These are phyloP conservation scores for Petrocephalus sullivani DNA, from an alignment of 2,797 vertebrate species.

Conservation along the genomic window DNA sequence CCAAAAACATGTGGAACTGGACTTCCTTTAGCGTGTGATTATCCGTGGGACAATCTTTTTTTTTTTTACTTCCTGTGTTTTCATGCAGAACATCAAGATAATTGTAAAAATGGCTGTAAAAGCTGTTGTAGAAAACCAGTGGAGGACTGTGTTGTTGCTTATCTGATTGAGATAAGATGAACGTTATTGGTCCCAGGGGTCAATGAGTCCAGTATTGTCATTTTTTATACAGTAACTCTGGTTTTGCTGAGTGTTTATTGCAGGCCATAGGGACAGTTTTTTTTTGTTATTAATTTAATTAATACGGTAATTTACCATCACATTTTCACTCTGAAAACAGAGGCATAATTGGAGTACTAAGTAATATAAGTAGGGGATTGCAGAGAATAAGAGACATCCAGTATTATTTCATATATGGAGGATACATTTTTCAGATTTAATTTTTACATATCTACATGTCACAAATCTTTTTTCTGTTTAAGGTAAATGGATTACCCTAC, in stretches of 20 bases:
- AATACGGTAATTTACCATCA: background rate
- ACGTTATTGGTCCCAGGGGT: background rate
- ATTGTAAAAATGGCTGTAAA: background rate
- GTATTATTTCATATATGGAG: background rate
- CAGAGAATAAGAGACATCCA: background rate
- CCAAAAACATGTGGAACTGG: background rate
- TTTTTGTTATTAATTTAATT: background rate
- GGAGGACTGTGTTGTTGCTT: background rate
- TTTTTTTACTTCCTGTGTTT: background rate
- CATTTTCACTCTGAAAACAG: background rate
- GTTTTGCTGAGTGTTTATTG: background rate
- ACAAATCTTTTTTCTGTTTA: background rate
- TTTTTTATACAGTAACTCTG: background rate
- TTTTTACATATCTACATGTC: background rate
- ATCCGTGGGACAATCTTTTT: background rate
- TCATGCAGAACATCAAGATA: constrained; percentile 6
- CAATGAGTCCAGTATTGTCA: background rate
- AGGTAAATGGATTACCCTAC: background rate
- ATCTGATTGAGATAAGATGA: constrained; percentile 2
- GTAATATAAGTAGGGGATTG: background rate
- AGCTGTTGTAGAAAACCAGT: background rate
- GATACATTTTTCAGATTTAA: background rate
- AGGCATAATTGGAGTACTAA: background rate
- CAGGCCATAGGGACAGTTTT: background rate
- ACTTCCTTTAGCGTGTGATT: background rate